A percentile compares a stretch with the other conserved stretches of the same genome.
Conservation (phyloP, 2,888 invertebrate species). For the Tipula helvola region DNA sequence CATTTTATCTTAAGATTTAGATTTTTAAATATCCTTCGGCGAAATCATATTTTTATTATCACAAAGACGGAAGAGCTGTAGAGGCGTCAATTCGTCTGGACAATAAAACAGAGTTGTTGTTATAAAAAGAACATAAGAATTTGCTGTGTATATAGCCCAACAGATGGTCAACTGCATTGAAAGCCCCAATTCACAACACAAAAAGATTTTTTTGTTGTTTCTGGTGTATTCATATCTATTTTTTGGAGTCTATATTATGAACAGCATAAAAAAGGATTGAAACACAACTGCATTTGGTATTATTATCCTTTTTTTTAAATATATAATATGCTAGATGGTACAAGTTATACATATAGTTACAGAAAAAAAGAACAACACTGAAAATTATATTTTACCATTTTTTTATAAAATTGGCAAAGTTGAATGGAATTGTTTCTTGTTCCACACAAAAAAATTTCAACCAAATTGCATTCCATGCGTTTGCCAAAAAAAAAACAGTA, state of each 20-base stretch:
- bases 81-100: background rate
- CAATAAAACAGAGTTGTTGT: background rate
- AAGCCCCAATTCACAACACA: background rate
- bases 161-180: background rate
- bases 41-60: background rate
- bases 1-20: background rate
- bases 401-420: background rate
- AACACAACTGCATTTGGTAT: background rate
- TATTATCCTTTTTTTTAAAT: background rate
- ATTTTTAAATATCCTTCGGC: background rate
- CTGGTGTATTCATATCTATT: background rate
- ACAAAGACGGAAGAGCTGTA: background rate
- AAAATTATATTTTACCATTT: background rate
- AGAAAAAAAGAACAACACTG: background rate
- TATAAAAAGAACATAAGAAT: background rate
- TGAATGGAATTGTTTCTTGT: background rate
- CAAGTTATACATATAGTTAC: background rate
- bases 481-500: background rate
- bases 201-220: background rate
- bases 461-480: background rate
- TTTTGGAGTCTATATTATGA: background rate
- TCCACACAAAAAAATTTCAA: background rate
- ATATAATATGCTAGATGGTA: background rate
- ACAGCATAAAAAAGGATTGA: background rate
- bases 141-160: background rate